Percentiles rank a stretch among this genome's conserved stretches.
Conservation (phyloP, 2,797 vertebrate genomes). For the Tachyglossus aculeatus region DNA sequence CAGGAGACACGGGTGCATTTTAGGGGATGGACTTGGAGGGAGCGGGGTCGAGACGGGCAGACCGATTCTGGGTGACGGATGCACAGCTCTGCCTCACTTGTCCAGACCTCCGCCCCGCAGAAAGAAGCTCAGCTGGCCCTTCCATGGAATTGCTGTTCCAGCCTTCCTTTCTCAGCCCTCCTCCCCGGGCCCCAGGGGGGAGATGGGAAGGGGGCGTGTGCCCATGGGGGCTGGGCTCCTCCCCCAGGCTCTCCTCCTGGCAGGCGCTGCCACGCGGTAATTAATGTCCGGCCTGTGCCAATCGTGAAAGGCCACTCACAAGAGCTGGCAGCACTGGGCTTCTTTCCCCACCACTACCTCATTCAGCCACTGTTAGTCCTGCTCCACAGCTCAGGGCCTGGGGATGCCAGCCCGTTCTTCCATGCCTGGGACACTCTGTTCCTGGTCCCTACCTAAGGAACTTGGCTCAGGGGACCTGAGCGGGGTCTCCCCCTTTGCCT, state of each 20-base stretch:
- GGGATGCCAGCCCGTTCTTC: conserved; percentile 10
- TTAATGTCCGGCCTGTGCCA: conserved; percentile 56
- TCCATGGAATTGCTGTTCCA: background rate
- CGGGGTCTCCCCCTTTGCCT: no score
- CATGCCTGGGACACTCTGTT: conserved; percentile 19
- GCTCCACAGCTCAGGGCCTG: conserved; percentile 45
- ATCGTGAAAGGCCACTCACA: conserved; percentile 27
- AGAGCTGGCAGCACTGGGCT: conserved; percentile 48
- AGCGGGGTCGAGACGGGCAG: no score
- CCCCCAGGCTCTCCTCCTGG: conserved; percentile 35
- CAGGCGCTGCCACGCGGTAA: conserved; percentile 39
- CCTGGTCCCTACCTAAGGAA: conserved; percentile 6
- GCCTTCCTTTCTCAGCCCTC: background rate
- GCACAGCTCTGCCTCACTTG: background rate
- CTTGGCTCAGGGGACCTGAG: no score
- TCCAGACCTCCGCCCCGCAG: background rate
- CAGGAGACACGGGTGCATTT: no score
- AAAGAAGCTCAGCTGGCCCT: background rate
- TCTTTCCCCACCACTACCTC: conserved; percentile 64
- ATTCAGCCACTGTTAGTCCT: conserved; percentile 62
- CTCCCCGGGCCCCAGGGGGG: background rate
- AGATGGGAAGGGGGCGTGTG: no score
- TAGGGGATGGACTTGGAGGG: no score
- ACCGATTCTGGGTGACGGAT: no score
- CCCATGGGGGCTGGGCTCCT: background rate